Evolutionary conservation across 2,797 vertebrate genomes (phyloP).

Genomic region (Neosilurus mollespiculum): DNA sequence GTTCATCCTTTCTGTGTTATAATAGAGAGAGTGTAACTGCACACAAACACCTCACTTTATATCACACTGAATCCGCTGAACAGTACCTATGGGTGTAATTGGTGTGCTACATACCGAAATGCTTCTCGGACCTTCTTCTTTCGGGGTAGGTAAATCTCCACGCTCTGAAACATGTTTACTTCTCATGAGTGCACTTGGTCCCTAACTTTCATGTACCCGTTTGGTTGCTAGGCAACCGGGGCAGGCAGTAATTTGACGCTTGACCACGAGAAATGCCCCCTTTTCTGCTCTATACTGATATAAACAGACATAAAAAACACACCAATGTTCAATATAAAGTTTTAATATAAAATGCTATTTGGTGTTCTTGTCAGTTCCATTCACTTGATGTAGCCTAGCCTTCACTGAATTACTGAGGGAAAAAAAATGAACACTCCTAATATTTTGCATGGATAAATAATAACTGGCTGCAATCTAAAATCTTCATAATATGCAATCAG

Average conservation of each 20-base stretch:
- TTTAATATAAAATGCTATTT: not conserved
- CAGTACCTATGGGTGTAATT: not conserved
- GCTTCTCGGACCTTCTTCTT: constrained; percentile 56
- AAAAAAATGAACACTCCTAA: not conserved
- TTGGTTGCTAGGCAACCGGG: constrained; percentile 52
- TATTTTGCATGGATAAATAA: not conserved
- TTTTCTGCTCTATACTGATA: not conserved
- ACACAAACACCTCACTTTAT: not conserved
- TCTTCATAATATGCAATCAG: not conserved
- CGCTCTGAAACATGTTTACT: constrained; percentile 41
- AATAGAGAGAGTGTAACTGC: not conserved
- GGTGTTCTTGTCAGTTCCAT: not conserved
- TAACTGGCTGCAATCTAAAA: not conserved
- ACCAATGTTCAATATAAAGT: not conserved
- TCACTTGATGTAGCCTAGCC: not conserved
- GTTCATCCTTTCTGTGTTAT: not conserved
- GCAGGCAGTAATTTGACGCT: constrained; percentile 31
- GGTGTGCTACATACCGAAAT: constrained; percentile 49
- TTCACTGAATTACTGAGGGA: not conserved
- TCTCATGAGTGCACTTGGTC: not conserved
- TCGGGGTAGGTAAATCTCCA: constrained; percentile 52
- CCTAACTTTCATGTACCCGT: not conserved
- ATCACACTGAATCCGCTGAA: not conserved
- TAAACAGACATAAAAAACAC: not conserved
- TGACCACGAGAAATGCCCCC: not conserved